These are phyloP conservation scores for Hirundichthys speculiger DNA, from an alignment of 2,113 vertebrate genomes.

Conservation along the genomic window DNA sequence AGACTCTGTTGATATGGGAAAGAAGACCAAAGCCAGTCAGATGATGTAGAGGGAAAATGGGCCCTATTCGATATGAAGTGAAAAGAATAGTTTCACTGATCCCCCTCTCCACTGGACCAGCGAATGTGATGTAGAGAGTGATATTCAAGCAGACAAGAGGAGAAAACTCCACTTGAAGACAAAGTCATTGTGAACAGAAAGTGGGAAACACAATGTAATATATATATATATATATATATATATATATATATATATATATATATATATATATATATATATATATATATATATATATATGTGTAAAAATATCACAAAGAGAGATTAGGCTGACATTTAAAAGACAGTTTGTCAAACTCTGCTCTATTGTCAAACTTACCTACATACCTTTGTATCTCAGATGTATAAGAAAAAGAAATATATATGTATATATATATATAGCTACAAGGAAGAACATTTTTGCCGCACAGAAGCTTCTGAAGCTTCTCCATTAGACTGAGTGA, in stretches of 20 bases:
- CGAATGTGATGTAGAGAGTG: conserved; percentile 28
- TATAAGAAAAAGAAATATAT: too few relatives aligned
- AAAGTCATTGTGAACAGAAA: neutral
- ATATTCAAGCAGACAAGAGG: conserved; percentile 24
- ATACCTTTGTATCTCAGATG: conserved; percentile 6
- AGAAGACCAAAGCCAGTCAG: conserved; percentile 24
- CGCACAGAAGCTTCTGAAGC: too few relatives aligned
- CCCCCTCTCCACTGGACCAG: conserved; percentile 38
- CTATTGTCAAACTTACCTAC: conserved; percentile 2
- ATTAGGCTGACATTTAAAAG: too few relatives aligned
- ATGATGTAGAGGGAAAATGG: conserved; percentile 36
- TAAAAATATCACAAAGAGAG: too few relatives aligned
- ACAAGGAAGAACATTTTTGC: too few relatives aligned
- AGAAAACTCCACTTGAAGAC: conserved; percentile 18
- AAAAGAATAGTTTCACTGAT: conserved; percentile 56
- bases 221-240: too few relatives aligned
- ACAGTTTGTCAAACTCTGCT: neutral
- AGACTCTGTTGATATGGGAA: conserved; percentile 34
- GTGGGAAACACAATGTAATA: neutral
- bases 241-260: too few relatives aligned
- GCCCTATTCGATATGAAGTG: conserved; percentile 38
- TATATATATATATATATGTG: too few relatives aligned
- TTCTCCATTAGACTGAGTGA: too few relatives aligned
- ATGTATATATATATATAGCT: too few relatives aligned
- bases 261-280: too few relatives aligned